A percentile compares a stretch with the other conserved stretches of the same genome.
Evolutionary conservation across 2,113 vertebrate genomes (phyloP).

Genomic region (Drymodes brunneopygia): DNA sequence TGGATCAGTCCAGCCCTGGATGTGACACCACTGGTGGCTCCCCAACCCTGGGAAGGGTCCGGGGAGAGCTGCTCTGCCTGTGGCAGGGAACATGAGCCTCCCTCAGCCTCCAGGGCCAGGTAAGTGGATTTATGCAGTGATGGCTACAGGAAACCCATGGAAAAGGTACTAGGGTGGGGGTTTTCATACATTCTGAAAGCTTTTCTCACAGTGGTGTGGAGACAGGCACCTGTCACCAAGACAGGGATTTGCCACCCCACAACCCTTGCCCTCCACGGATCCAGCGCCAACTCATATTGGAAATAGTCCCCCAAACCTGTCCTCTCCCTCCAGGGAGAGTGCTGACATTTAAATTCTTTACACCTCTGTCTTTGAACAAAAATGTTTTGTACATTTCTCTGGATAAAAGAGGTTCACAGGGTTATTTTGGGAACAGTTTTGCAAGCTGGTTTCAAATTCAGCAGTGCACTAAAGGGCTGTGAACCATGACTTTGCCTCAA

Average conservation of each 20-base stretch:
- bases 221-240: fast-evolving
- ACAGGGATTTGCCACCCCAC: not conserved
- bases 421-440: conserved; percentile 1
- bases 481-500: conserved; percentile 22
- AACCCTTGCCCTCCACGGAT: not conserved
- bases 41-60: not conserved
- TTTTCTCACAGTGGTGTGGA: not conserved
- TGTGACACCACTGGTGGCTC: not conserved
- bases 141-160: not conserved
- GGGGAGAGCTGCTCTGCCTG: not conserved
- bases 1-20: fast-evolving
- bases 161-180: not conserved
- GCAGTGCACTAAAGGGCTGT: not conserved
- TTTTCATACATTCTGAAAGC: fast-evolving
- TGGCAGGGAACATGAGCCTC: fast-evolving
- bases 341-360: not conserved
- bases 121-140: fast-evolving
- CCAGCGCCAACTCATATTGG: fast-evolving
- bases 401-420: not conserved
- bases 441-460: not conserved
- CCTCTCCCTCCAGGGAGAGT: not conserved
- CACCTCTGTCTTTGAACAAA: not conserved
- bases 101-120: not conserved
- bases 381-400: not conserved
- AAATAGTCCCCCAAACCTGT: not conserved